Evolutionary conservation across 2,113 vertebrate genomes (phyloP), one percentile per base, ranked within the genome.

Genomic region (Pachyramphus minor): DNA sequence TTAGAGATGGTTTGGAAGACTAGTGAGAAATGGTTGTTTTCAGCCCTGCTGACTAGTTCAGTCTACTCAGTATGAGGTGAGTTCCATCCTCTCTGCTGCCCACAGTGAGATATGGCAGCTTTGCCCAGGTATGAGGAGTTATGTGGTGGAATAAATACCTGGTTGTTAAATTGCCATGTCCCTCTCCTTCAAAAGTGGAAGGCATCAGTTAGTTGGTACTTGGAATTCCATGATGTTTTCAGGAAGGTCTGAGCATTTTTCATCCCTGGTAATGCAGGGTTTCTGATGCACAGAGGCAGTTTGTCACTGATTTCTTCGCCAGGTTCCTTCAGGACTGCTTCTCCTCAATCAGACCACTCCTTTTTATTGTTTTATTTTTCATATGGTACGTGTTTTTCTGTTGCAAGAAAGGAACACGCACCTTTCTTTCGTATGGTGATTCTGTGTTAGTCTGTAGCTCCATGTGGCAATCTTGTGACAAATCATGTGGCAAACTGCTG

Each of bases 321-420:
- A 56, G 5, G 6, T 64, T 81, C 64, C 41, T 92, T 84, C 64
- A 75, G 14, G 9, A 41, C 41, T 52, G 27, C 23, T 78, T 74
- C 11, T 86, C 20, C 22, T 92, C 50, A 63, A 20, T 84, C 50
- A 59, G 39, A 64, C 2, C 20, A 5, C 17, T 66, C 19, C 6
- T 49, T 78, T 84, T 39, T 27, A 5, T 69, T 62, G 10, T 69
- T 53, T 53, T 60, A 1, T 49, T 49, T 62, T 84, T 55, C 42
- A 37, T 23, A 37, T 4, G 27, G 45, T 20, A 35, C 30, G 2
- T 17, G 7, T 11, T 85, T 68, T 39, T 79, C 41, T 68, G 63
- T 58, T 80, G 41, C 11, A 58, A 45, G 50, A 44, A 60, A 53
- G 20, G 27, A 85, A 28, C 0, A 0, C 0, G 1, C 45, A 53